Conservation (phyloP, 2,797 vertebrate species). For the Decapterus maruadsi region DNA sequence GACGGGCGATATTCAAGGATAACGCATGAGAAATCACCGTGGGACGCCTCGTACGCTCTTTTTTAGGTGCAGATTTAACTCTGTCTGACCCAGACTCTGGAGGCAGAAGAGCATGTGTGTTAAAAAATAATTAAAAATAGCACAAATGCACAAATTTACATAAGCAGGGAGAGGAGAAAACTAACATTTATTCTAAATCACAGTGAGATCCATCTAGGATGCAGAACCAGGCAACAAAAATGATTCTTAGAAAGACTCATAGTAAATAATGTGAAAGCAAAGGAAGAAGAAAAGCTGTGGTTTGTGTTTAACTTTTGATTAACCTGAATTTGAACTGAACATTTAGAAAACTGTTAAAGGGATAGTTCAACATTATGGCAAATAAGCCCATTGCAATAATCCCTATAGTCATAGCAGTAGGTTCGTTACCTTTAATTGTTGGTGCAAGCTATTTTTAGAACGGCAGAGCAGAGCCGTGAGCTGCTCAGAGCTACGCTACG, state of each 20-base stretch:
- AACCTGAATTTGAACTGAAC: neutral
- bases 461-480: too few relatives aligned
- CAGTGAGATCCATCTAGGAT: neutral
- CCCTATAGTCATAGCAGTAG: too few relatives aligned
- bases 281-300: neutral
- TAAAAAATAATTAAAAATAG: too few relatives aligned
- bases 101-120: neutral
- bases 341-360: neutral
- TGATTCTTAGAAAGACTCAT: neutral
- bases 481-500: too few relatives aligned
- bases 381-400: too few relatives aligned
- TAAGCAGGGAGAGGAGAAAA: neutral
- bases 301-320: neutral
- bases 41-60: neutral
- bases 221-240: neutral
- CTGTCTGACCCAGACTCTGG: neutral
- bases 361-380: too few relatives aligned
- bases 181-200: neutral
- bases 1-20: neutral
- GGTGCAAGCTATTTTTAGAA: too few relatives aligned
- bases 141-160: neutral
- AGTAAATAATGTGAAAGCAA: neutral
- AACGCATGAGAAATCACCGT: neutral
- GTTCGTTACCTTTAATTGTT: too few relatives aligned
- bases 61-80: neutral